phyloP scores from a whole-genome alignment of 1,140 invertebrate species.

The Cecropterus lyciades region DNA sequence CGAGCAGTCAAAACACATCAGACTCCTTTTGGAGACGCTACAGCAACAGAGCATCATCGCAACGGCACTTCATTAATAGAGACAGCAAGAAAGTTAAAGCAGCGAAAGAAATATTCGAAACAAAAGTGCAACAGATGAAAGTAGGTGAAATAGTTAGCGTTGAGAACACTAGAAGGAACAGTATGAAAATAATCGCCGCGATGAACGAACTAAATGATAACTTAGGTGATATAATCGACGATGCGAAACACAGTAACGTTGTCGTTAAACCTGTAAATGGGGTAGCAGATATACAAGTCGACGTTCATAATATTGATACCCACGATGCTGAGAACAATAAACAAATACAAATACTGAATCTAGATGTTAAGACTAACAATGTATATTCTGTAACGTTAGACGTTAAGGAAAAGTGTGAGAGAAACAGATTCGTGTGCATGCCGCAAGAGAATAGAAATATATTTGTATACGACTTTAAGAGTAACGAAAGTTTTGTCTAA shows the following conservation, averaged over 20 bases:
- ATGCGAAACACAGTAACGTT: conserved; percentile 41
- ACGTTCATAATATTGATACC: conserved; percentile 55
- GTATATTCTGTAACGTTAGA: conserved; percentile 79
- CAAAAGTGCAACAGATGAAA: conserved; percentile 69
- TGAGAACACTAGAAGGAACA: conserved; percentile 79
- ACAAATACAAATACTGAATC: conserved; percentile 79
- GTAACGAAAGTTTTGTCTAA: conserved; percentile 80
- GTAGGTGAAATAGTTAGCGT: conserved; percentile 80
- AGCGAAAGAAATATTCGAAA: conserved; percentile 53
- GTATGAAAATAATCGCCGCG: conserved; percentile 80
- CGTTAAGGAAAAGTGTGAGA: conserved; percentile 64
- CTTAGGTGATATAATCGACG: conserved; percentile 50
- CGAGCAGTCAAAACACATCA: conserved; percentile 79
- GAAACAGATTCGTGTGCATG: conserved; percentile 72
- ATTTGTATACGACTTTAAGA: conserved; percentile 81
- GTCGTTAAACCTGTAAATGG: conserved; percentile 35
- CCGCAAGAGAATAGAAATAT: conserved; percentile 74
- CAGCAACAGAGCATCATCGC: conserved; percentile 77
- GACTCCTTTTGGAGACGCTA: conserved; percentile 83
- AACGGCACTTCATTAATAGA: conserved; percentile 71
- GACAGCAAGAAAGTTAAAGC: conserved; percentile 72
- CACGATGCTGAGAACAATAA: conserved; percentile 68
- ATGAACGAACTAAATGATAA: conserved; percentile 69
- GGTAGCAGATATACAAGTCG: conserved; percentile 54
- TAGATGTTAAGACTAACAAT: conserved; percentile 79